Conservation (phyloP, 2,888 invertebrate species). For the Pogonocherus hispidulus region DNA sequence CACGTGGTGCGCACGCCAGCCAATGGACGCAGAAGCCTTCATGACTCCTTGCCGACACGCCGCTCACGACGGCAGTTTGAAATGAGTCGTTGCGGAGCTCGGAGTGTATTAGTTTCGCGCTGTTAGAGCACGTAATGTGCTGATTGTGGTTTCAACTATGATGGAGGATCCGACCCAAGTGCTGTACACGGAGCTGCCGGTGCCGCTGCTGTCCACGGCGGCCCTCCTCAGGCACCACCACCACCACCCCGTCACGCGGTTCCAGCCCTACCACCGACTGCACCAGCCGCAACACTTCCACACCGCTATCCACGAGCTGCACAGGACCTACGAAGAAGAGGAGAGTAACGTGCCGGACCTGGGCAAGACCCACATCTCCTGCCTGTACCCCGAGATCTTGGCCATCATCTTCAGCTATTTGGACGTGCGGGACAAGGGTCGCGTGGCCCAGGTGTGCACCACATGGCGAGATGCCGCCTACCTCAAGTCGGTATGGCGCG, state of each 20-base stretch:
- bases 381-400: slow-evolving; percentile 92
- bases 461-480: slow-evolving; percentile 95
- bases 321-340: slow-evolving; percentile 50
- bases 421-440: slow-evolving; percentile 89
- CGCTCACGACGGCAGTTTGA: slow-evolving; percentile 64
- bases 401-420: slow-evolving; percentile 93
- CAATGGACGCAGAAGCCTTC: slow-evolving; percentile 62
- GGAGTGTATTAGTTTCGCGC: slow-evolving; percentile 56
- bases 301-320: slow-evolving; percentile 66
- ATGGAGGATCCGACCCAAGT: slow-evolving; percentile 73
- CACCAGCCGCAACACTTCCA: slow-evolving; percentile 75
- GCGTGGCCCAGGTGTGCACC: slow-evolving; percentile 90
- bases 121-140: slow-evolving; percentile 68
- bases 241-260: slow-evolving; percentile 68
- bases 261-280: slow-evolving; percentile 77
- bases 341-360: slow-evolving; percentile 54
- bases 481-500: slow-evolving; percentile 93
- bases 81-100: slow-evolving; percentile 63
- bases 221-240: slow-evolving; percentile 71
- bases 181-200: slow-evolving; percentile 74
- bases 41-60: slow-evolving; percentile 62
- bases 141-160: slow-evolving; percentile 58
- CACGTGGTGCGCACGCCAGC: slow-evolving; percentile 72
- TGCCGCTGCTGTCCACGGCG: slow-evolving; percentile 70
- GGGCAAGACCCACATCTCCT: slow-evolving; percentile 83